Conservation (phyloP, 1,140 invertebrate species). For the Chionoecetes opilio region DNA sequence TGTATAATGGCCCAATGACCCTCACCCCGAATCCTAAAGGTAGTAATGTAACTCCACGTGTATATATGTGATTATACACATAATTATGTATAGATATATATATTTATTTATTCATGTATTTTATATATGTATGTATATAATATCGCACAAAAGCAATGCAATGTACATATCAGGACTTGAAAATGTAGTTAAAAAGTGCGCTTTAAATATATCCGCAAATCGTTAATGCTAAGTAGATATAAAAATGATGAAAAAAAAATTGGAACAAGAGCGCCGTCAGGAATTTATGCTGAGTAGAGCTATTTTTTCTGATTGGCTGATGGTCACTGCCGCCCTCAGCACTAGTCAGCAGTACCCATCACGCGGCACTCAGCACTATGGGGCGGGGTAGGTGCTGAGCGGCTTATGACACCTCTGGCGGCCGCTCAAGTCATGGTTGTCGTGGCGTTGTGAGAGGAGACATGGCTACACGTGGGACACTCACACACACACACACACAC, state of each 20-base stretch:
- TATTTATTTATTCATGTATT: background rate
- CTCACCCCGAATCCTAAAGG: background rate
- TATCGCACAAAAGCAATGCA: slow-evolving; percentile 28
- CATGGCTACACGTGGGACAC: background rate
- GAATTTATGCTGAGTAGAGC: background rate
- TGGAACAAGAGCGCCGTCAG: background rate
- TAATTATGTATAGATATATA: slow-evolving; percentile 29
- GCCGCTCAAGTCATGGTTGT: background rate
- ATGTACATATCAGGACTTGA: slow-evolving; percentile 11
- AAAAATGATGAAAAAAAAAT: background rate
- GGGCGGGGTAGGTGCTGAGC: background rate
- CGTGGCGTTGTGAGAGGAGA: background rate
- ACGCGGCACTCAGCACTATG: background rate
- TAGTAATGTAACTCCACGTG: background rate
- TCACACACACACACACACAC: background rate
- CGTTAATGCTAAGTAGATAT: slow-evolving; percentile 20
- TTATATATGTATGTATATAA: slow-evolving; percentile 22
- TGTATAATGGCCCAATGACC: background rate
- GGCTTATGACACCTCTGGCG: background rate
- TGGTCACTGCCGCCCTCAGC: background rate
- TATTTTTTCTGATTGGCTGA: background rate
- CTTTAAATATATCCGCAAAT: slow-evolving; percentile 1
- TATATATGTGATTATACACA: slow-evolving; percentile 31
- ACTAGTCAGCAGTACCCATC: background rate
- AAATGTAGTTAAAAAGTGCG: slow-evolving; percentile 8